Evolutionary conservation across 2,797 vertebrate genomes (phyloP).

Genomic region (Somateria mollissima): DNA sequence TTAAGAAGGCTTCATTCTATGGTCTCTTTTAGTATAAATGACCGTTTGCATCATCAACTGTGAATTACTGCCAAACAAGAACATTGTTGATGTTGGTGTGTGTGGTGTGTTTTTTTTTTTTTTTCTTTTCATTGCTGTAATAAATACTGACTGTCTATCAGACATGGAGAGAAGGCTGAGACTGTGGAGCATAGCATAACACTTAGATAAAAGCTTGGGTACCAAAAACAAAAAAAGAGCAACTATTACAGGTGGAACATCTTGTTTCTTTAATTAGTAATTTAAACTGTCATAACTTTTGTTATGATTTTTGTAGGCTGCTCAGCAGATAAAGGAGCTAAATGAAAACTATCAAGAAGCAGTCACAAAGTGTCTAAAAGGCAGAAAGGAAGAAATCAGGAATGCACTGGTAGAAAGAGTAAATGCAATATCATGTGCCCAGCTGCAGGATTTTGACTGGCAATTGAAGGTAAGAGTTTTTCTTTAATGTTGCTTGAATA

Average conservation of each 20-base stretch:
- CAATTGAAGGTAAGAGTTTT: slow-evolving; percentile 88
- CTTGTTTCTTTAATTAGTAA: neutral
- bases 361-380: slow-evolving; percentile 84
- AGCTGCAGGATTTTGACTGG: slow-evolving; percentile 95
- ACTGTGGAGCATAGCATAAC: neutral
- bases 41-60: neutral
- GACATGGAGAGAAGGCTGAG: neutral
- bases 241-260: neutral
- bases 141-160: neutral
- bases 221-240: neutral
- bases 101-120: too few species aligned
- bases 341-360: slow-evolving; percentile 77
- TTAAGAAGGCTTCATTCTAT: neutral
- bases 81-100: too few species aligned
- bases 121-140: neutral
- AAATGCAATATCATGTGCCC: slow-evolving; percentile 85
- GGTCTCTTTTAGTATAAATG: neutral
- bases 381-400: slow-evolving; percentile 86
- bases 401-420: slow-evolving; percentile 85
- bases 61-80: neutral
- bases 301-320: slow-evolving; percentile 75
- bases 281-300: neutral
- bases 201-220: neutral
- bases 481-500: neutral
- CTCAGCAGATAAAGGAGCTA: slow-evolving; percentile 79